Evolutionary conservation across 2,113 vertebrate genomes (phyloP), one percentile per base, ranked within the genome.

Genomic region (Desmodus rotundus): DNA sequence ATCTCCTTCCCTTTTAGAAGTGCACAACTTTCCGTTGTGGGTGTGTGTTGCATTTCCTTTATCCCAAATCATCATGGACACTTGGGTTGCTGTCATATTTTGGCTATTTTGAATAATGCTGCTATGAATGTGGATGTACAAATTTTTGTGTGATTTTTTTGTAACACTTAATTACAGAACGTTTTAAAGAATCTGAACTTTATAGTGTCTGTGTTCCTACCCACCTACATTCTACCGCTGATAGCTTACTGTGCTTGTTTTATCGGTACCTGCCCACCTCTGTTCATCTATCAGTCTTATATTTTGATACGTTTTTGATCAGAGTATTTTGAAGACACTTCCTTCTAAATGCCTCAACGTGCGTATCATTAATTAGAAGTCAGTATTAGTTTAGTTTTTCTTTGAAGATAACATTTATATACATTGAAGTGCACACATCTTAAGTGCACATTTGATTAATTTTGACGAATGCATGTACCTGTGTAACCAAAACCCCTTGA

Each of bases 281-380:
- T 63, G 12, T 58, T 68, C 33, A 43, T 86, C 47, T 20, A 22
- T 89, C 24, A 15, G 3, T 65, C 45, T 89, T 26, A 22, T 24
- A 47, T 77, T 94, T 94, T 92, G 33, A 70, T 78, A 68, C 9
- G 33, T 84, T 93, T 78, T 58, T 19, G 36, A 81, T 81, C 52
- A 63, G 36, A 83, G 43, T 81, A 68, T 36, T 87, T 89, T 89
- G 41, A 14, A 73, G 63, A 76, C 17, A 47, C 56, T 88, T 88
- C 56, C 33, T 76, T 87, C 36, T 81, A 78, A 63, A 24, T 92
- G 41, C 38, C 77, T 96, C 56, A 73, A 33, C 12, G 50, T 58
- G 50, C 31, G 33, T 83, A 70, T 76, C 52, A 87, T 77, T 92
- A 93, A 83, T 36, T 84, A 91, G 31, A 92, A 54, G 80, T 94